Base-by-base conservation (phyloP, 2,797 vertebrate genomes). In the Tangara arthus region DNA sequence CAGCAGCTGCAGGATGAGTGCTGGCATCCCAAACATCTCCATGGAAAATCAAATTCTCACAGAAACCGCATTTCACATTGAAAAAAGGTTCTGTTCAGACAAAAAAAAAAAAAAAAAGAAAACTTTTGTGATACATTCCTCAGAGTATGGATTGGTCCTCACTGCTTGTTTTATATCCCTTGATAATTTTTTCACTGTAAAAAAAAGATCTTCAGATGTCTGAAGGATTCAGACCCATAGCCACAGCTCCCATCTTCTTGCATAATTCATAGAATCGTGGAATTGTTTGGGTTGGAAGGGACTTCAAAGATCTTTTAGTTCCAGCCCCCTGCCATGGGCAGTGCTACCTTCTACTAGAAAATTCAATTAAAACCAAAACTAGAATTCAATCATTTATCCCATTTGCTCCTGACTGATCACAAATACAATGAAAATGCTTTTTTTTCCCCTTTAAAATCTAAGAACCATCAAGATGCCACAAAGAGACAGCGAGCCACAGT, bases 401-500 rank as follows among this genome's bases (percentile, higher is more conserved):
- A 27, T 91, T 92, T 81, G 59, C 64, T 21, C 44, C 26, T 56
- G 68, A 41, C 9, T 6, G 41, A 85, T 61, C 46, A 39, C 39
- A 87, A 46, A 72, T 15, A 28, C 55, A 95, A 69, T 17, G 19
- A 9, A 49, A 68, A 57, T 5, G 1, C 3, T 2, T 18, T 46
- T 56, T 46, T 46, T 13, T 7, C 42, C 1, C 0, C 8, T 83
- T 47, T 10, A 4, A 15, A 77, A 53, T 23, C 44, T 60, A 52
- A 93, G 50, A 93, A 37, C 59, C 88, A 84, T 91, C 78, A 89
- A 66, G 90, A 82, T 92, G 79, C 85, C 87, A 84, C 50, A 89
- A 90, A 95, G 95, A 82, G 83, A 49, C 52, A 96, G 65, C 5
- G n/a, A 95, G 88, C 44, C 82, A 71, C 92, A 90, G 76, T 97